Evolutionary conservation across 2,888 invertebrate species (phyloP).

Genomic region (Volucella bombylans): DNA sequence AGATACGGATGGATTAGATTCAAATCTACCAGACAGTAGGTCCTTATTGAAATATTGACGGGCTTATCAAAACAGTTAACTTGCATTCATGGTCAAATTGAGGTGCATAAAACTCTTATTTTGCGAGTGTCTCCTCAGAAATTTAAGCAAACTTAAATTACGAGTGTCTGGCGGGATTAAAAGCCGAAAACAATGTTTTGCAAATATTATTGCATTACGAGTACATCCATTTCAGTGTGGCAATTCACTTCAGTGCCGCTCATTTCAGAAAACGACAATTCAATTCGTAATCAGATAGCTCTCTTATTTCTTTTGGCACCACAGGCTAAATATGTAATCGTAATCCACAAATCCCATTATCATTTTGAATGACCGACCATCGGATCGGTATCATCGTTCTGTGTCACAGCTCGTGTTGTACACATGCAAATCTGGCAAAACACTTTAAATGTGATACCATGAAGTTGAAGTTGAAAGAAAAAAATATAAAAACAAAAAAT

Average conservation of each 20-base stretch:
- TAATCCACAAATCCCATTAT: constrained; percentile 60
- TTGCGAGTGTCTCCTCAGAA: no score
- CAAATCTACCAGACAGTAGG: no score
- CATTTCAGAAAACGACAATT: constrained; percentile 14
- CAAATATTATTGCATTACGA: no score
- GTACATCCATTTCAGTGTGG: neutral
- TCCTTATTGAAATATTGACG: no score
- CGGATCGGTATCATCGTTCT: constrained; percentile 59
- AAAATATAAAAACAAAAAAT: constrained; percentile 4
- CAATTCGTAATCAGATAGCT: constrained; percentile 52
- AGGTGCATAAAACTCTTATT: no score
- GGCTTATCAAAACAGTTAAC: no score
- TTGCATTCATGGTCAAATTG: no score
- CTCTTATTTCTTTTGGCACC: constrained; percentile 59
- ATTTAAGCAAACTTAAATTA: no score
- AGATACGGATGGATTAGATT: no score
- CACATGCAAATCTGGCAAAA: constrained; percentile 72
- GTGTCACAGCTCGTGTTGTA: constrained; percentile 69
- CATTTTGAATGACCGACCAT: constrained; percentile 59
- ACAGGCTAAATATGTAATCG: constrained; percentile 45
- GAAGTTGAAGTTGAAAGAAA: constrained; percentile 33
- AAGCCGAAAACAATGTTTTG: no score
- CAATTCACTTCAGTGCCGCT: neutral
- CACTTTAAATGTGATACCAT: constrained; percentile 69
- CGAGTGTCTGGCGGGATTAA: no score